A percentile compares a stretch with the other conserved stretches of the same genome.
Evolutionary conservation across 2,113 vertebrate genomes (phyloP).

Genomic region (Turnix velox): DNA sequence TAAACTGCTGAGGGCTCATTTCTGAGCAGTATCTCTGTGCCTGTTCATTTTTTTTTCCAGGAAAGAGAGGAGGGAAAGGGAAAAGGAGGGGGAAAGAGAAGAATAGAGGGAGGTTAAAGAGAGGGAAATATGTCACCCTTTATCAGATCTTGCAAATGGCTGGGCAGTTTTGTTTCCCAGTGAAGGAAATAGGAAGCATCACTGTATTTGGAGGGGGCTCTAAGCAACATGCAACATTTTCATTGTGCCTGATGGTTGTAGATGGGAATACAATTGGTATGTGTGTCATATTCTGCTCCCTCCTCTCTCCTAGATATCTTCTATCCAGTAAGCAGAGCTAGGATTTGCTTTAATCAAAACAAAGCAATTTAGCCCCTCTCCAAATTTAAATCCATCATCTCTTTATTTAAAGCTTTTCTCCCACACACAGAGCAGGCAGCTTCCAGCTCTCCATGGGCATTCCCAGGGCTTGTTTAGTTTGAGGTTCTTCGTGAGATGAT

Average conservation of each 20-base stretch:
- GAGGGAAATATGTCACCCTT: slow-evolving; percentile 35
- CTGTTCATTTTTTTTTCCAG: slow-evolving; percentile 22
- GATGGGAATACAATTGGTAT: neutral
- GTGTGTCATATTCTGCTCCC: neutral
- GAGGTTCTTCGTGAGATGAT: neutral
- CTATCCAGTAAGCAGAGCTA: neutral
- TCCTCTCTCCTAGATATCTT: neutral
- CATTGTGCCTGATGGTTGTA: neutral
- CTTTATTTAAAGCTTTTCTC: neutral
- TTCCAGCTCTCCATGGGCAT: neutral
- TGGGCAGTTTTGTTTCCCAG: slow-evolving; percentile 11
- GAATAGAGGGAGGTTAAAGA: slow-evolving; percentile 40
- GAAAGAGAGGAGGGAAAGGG: neutral
- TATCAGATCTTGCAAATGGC: slow-evolving; percentile 26
- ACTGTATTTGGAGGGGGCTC: neutral
- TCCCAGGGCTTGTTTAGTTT: neutral
- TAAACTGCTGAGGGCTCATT: slow-evolving; percentile 68
- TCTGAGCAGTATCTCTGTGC: slow-evolving; percentile 52
- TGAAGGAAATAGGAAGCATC: neutral
- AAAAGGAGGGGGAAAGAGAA: neutral
- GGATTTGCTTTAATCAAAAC: neutral
- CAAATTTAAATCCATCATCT: neutral
- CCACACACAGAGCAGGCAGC: neutral
- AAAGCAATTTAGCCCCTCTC: neutral
- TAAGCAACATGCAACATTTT: neutral